Evolutionary conservation across 2,113 vertebrate species (phyloP).

Genomic region (Grus americana): DNA sequence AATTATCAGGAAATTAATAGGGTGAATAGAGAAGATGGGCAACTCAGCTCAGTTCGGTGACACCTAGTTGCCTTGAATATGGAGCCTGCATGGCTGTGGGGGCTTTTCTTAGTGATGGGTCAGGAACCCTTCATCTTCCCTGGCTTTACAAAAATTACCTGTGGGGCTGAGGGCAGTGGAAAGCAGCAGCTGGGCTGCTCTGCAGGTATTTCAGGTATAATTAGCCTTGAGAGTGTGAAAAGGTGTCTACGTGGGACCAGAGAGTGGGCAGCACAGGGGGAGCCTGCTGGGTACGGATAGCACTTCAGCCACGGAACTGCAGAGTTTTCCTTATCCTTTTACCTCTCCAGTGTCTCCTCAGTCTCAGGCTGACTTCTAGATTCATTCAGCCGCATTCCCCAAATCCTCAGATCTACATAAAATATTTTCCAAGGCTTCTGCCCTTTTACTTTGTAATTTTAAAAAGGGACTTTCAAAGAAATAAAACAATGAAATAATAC

Average conservation of each 20-base stretch:
- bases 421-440: background rate
- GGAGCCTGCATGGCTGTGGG: background rate
- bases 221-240: background rate
- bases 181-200: background rate
- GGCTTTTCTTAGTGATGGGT: background rate
- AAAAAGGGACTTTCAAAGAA: background rate
- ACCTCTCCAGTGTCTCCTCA: background rate
- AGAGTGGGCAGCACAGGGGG: rapidly evolving
- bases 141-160: background rate
- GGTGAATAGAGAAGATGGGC: background rate
- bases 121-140: background rate
- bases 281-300: background rate
- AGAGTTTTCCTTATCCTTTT: background rate
- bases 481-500: background rate
- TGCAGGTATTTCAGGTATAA: background rate
- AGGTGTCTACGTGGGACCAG: background rate
- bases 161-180: background rate
- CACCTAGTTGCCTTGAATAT: background rate
- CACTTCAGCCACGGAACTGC: background rate
- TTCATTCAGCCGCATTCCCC: background rate
- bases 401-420: background rate
- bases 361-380: background rate
- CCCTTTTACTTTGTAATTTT: background rate
- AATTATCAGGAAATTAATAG: background rate
- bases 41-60: background rate